Evolutionary conservation across 2,888 invertebrate genomes (phyloP), one percentile per base, ranked within the genome.

Genomic region (Brachypalpus laphriformis): DNA sequence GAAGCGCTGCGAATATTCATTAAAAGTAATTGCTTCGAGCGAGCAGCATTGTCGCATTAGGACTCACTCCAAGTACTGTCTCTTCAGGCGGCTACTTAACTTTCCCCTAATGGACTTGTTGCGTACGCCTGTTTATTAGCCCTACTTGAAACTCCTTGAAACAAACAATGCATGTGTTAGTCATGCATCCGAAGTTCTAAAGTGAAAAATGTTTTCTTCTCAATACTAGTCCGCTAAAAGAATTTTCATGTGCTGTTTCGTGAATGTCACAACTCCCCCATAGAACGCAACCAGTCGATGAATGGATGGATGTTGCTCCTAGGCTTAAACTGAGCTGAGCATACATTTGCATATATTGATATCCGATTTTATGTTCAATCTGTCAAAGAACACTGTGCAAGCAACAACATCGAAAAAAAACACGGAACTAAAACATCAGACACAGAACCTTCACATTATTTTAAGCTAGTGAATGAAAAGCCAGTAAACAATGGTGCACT

Each of bases 381-480:
- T 5, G 25, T 31, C 8, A 28, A 31, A 6, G 8, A 54, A 54
- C 31, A 54, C 6, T 22, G n/a, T 54, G 16, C 8, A 54, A 16
- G 54, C 49, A 31, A 16, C 28, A 28, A 51, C 25, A 7, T 2
- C 2, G 28, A 14, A 54, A 54, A 49, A 49, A 54, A 47, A 8
- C 0, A 20, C 11, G n/a, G 7, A 37, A 37, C 20, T 57, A n/a
- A 37, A 57, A 57, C 37, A 57, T 20, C 57, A 20, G 57, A 37
- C 37, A 20, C 37, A 57, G 63, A 63, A 63, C 63, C 63, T 63
- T 47, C 63, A 47, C 28, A 63, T 34, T 31, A 31, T 47, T 63
- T 47, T 63, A 63, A 45, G 47, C 45, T 28, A 47, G 45, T 63
- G 31, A 45, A 63, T 63, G 45, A 16, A 31, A 16, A 16, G 28